phyloP scores from a whole-genome alignment of 1,140 invertebrate species.

The Zaprionus inermis region DNA sequence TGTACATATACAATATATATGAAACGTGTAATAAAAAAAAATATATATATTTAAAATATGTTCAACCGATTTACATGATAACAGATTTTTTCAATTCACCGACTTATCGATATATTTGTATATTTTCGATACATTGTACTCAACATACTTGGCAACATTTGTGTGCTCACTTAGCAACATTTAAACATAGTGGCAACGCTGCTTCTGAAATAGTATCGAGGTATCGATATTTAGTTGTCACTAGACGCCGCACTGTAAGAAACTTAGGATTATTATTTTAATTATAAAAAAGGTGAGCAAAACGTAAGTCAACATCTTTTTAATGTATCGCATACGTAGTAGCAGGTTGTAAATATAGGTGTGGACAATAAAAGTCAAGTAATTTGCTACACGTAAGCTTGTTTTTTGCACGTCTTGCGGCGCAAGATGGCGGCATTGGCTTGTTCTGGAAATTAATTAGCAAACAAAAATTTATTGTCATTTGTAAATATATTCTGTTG shows the following conservation, averaged over 20 bases:
- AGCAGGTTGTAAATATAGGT: neutral
- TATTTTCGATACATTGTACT: neutral
- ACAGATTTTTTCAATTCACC: neutral
- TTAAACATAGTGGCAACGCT: slow-evolving; percentile 10
- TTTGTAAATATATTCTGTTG: neutral
- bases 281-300: slow-evolving; percentile 30
- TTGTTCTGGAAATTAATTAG: neutral
- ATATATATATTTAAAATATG: slow-evolving; percentile 78
- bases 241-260: slow-evolving; percentile 35
- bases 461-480: neutral
- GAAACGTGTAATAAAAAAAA: slow-evolving; percentile 78
- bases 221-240: slow-evolving; percentile 13
- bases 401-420: slow-evolving; percentile 14
- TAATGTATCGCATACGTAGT: neutral
- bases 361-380: neutral
- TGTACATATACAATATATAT: slow-evolving; percentile 80
- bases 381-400: slow-evolving; percentile 36
- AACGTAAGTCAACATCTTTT: neutral
- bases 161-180: neutral
- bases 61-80: slow-evolving; percentile 28
- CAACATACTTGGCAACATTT: neutral
- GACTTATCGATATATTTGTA: neutral
- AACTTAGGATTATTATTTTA: slow-evolving; percentile 18
- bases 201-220: neutral
- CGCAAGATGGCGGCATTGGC: slow-evolving; percentile 43